phyloP scores from a whole-genome alignment of 92 coral and sea anemone species.

The Plumapathes pennacea region DNA sequence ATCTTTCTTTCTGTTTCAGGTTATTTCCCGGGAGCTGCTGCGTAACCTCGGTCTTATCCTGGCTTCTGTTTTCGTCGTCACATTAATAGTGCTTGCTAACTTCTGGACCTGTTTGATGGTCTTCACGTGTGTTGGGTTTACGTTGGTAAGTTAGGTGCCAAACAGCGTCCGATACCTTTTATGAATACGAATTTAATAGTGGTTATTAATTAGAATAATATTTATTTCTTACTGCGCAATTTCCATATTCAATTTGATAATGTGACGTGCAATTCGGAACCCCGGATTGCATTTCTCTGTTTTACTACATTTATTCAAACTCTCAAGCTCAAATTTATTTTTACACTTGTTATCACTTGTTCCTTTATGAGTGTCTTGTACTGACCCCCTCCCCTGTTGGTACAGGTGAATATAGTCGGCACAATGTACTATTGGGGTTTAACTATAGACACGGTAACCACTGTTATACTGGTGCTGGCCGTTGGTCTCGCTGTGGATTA shows the following conservation, averaged over 20 bases:
- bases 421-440: slow-evolving; percentile 94
- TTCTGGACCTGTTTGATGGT: slow-evolving; percentile 86
- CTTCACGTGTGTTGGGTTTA: slow-evolving; percentile 77
- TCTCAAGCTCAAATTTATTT: too few relatives aligned
- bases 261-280: too few relatives aligned
- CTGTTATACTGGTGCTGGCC: slow-evolving; percentile 78
- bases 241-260: too few relatives aligned
- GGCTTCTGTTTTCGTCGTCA: slow-evolving; percentile 73
- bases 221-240: too few relatives aligned
- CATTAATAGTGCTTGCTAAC: slow-evolving; percentile 82
- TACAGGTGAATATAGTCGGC: slow-evolving; percentile 78
- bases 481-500: slow-evolving; percentile 96
- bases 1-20: slow-evolving; percentile 45
- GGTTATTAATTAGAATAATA: too few relatives aligned
- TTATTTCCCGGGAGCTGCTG: slow-evolving; percentile 75
- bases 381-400: too few relatives aligned
- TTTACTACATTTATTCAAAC: too few relatives aligned
- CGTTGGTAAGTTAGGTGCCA: slow-evolving; percentile 96
- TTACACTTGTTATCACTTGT: too few relatives aligned
- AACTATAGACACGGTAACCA: slow-evolving; percentile 81
- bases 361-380: too few relatives aligned
- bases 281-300: too few relatives aligned
- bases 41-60: slow-evolving; percentile 87
- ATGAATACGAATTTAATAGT: too few relatives aligned
- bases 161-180: too few relatives aligned